Conservation (phyloP, 2,797 vertebrate species). For the Chaetophractus vellerosus region DNA sequence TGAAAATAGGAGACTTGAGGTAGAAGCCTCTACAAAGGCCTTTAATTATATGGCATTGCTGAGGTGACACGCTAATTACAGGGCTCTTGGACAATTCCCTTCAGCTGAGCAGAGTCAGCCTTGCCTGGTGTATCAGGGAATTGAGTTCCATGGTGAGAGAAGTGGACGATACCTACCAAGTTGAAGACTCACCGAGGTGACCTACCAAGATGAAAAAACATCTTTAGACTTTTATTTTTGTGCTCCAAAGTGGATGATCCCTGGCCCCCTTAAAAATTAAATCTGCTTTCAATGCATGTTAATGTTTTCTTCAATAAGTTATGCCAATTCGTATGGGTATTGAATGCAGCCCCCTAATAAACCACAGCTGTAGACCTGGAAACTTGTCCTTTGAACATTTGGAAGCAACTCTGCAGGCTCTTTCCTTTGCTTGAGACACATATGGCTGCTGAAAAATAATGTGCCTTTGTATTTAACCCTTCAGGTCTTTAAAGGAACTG, state of each 20-base stretch:
- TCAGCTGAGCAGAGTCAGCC: not conserved
- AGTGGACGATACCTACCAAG: not conserved
- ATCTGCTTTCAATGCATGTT: constrained; percentile 34
- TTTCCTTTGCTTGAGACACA: constrained; percentile 75
- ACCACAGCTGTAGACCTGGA: constrained; percentile 76
- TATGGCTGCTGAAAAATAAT: constrained; percentile 69
- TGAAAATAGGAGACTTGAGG: constrained; percentile 7
- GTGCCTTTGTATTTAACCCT: constrained; percentile 68
- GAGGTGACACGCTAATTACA: constrained; percentile 25
- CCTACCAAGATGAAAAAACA: not conserved
- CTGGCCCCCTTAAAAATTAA: not conserved
- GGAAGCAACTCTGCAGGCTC: constrained; percentile 66
- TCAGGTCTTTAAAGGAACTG: not conserved
- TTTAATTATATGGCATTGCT: not conserved
- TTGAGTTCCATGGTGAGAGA: not conserved
- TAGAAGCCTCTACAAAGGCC: not conserved
- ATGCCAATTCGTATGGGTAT: constrained; percentile 69
- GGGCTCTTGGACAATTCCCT: not conserved
- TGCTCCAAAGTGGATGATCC: not conserved
- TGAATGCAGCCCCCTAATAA: constrained; percentile 70
- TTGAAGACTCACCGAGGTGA: not conserved
- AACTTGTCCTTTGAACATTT: constrained; percentile 75
- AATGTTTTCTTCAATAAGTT: constrained; percentile 72
- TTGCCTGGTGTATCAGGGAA: not conserved
- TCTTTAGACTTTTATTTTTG: constrained; percentile 33